These are phyloP conservation scores for Calidris pygmaea DNA, from an alignment of 2,113 vertebrate species.

Conservation along the genomic window DNA sequence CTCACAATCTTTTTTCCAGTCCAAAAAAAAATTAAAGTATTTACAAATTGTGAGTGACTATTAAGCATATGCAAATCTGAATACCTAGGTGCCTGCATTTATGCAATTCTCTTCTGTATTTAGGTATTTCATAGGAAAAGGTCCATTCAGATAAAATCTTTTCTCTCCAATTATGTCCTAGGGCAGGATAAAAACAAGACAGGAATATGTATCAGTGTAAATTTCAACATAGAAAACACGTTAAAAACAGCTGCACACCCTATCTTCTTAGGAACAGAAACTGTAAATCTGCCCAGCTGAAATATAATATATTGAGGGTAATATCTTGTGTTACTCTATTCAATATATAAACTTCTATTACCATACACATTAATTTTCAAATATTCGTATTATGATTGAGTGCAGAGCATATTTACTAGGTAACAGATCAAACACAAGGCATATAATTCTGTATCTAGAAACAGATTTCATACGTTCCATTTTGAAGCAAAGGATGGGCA, in stretches of 20 bases:
- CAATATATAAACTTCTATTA: background rate
- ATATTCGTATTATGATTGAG: background rate
- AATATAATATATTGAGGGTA: background rate
- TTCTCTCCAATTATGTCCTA: background rate
- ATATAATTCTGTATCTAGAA: background rate
- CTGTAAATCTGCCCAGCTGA: background rate
- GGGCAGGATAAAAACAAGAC: background rate
- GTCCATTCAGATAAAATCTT: background rate
- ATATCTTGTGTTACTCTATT: background rate
- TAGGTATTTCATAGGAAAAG: conserved; percentile 12
- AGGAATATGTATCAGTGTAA: background rate
- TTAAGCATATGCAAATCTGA: background rate
- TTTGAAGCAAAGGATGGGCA: background rate
- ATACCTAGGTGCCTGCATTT: background rate
- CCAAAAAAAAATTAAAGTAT: background rate
- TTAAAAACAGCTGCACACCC: background rate
- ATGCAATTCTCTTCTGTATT: background rate
- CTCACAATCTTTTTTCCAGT: background rate
- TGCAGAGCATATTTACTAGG: background rate
- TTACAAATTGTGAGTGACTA: background rate
- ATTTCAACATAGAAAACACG: background rate
- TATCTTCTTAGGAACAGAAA: background rate
- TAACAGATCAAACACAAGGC: background rate
- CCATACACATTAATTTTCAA: background rate
- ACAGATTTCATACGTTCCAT: background rate